phyloP scores from a whole-genome alignment of 2,113 vertebrate species.

The Macrotus californicus region DNA sequence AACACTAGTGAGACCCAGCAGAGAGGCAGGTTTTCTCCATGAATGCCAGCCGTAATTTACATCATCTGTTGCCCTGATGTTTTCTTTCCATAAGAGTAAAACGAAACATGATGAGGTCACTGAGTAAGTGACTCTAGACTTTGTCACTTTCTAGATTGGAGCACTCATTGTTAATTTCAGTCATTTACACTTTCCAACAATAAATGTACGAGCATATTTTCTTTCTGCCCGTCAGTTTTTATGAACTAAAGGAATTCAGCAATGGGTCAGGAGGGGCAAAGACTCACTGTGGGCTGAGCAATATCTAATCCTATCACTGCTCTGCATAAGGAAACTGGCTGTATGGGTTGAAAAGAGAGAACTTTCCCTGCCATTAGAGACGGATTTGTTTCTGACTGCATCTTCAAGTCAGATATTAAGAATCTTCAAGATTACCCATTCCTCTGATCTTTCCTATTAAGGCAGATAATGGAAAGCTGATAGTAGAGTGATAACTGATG shows the following conservation, averaged over 20 bases:
- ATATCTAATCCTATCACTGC: background rate
- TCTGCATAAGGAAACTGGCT: background rate
- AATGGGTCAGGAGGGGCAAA: background rate
- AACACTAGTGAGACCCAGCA: background rate
- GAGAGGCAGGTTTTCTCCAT: background rate
- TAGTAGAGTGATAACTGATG: background rate
- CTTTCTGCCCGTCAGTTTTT: background rate
- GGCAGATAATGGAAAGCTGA: conserved; percentile 7
- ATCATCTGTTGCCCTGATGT: background rate
- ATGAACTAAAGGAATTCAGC: background rate
- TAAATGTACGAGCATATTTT: background rate
- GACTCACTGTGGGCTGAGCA: background rate
- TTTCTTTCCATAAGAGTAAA: conserved; percentile 41
- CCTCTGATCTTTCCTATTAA: background rate
- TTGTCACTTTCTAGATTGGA: background rate
- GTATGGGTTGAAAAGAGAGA: background rate
- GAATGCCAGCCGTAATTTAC: background rate
- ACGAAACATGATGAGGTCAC: conserved; percentile 20
- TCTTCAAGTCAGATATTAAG: background rate
- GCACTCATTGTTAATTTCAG: background rate
- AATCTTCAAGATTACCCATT: background rate
- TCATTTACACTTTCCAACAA: background rate
- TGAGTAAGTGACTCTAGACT: conserved; percentile 12
- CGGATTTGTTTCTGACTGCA: background rate
- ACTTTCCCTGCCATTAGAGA: background rate